Base-by-base conservation (phyloP, 2,113 vertebrate species). In the Polypterus bichir region DNA sequence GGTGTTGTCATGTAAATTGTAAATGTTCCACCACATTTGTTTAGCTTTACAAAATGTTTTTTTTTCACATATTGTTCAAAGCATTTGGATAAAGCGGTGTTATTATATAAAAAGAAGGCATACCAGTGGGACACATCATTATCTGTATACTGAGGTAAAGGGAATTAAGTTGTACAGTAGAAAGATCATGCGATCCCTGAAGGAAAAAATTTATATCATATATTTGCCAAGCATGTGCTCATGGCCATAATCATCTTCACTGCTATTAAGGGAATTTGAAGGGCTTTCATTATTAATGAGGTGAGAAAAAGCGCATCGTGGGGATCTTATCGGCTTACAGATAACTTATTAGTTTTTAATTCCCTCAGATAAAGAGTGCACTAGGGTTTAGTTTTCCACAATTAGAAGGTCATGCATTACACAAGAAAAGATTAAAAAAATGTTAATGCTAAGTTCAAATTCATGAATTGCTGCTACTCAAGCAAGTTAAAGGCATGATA, bases 211-310 rank as follows among this genome's bases (percentile, higher is more conserved):
- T 11, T 62, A 54, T 62, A 60, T 49, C 6, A 46, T 52, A 9
- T 46, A 56, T 61, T 64, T 60, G 7, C 10, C 46, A 7, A 44
- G 52, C 7, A 53, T 59, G 10, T 5, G 44, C 47, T 64, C 44
- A 44, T 46, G 10, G 44, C 47, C 54, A 7, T 49, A 62, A 11
- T 57, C 59, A 55, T 52, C 54, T 52, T 62, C 48, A 48, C 56
- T 6, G 44, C 47, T 69, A 48, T 49, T 10, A 49, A 47, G 56
- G 62, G 57, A 63, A 48, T 58, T 65, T 48, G 57, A 57, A 48
- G 9, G 48, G 54, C 51, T 27, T 66, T 60, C 55, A 69, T 72
- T 67, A 69, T 62, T 63, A 61, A 65, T 65, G 64, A 65, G 53
- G 8, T 9, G 51, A 47, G 47, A 52, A 49, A 49, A n/a, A 48